These are phyloP conservation scores for Disparrhopalites patrizii DNA, from an alignment of 2,888 invertebrate species.

Conservation along the genomic window DNA sequence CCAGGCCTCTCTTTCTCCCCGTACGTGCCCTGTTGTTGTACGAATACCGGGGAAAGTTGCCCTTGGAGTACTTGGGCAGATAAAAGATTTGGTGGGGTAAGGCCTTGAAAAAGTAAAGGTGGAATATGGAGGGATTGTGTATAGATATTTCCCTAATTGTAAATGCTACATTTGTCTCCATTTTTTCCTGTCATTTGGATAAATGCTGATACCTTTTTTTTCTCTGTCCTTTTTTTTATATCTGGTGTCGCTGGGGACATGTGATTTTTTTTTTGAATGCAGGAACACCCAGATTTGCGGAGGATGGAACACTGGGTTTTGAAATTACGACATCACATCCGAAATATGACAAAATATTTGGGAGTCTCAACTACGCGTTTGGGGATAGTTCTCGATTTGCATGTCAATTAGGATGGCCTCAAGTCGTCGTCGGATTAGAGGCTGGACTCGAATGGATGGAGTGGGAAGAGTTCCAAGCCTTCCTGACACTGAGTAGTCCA, in stretches of 20 bases:
- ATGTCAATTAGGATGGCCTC: constrained; percentile 49
- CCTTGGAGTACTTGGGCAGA: no score
- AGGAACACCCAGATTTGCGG: constrained; percentile 48
- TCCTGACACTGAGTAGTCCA: constrained; percentile 45
- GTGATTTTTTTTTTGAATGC: background rate
- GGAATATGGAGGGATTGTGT: no score
- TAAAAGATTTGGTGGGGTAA: no score
- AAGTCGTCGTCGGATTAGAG: constrained; percentile 46
- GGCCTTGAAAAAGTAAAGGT: no score
- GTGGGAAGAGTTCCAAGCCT: constrained; percentile 47
- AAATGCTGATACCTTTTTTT: no score
- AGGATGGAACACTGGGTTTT: constrained; percentile 47
- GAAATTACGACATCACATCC: constrained; percentile 47
- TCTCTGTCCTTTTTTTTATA: background rate
- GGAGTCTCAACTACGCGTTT: constrained; percentile 47
- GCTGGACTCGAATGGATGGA: constrained; percentile 41
- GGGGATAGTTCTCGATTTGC: constrained; percentile 47
- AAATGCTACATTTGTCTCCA: no score
- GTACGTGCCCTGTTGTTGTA: no score
- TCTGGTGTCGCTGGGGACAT: background rate
- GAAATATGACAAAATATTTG: constrained; percentile 49
- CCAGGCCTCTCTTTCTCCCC: no score
- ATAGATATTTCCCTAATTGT: no score
- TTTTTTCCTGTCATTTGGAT: no score
- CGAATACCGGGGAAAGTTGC: no score